These are phyloP conservation scores for Diplodus sargus DNA, from an alignment of 2,797 vertebrate species.

Conservation along the genomic window DNA sequence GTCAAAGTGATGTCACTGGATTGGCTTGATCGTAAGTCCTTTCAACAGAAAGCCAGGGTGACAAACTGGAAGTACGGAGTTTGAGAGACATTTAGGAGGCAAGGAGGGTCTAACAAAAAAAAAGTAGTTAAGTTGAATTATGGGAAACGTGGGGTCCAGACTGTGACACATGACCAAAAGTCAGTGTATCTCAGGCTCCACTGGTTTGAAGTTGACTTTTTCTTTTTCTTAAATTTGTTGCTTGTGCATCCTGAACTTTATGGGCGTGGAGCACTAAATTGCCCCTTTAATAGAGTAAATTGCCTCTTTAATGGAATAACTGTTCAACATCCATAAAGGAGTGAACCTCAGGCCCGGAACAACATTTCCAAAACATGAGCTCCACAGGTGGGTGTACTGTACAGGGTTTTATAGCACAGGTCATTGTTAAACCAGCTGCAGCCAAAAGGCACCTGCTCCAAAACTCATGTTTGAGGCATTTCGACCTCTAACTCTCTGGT, in stretches of 20 bases:
- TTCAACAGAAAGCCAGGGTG: not conserved
- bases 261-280: not conserved
- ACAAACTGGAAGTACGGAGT: not conserved
- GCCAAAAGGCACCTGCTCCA: slow-evolving; percentile 61
- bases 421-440: slow-evolving; percentile 58
- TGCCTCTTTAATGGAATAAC: too few relatives aligned
- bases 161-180: not conserved
- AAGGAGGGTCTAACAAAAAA: not conserved
- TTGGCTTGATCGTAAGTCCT: not conserved
- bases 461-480: slow-evolving; percentile 69
- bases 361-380: not conserved
- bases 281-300: not conserved
- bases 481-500: slow-evolving; percentile 52
- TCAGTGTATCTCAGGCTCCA: not conserved
- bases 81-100: not conserved
- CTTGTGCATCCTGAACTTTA: not conserved
- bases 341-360: slow-evolving; percentile 9
- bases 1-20: slow-evolving; percentile 17
- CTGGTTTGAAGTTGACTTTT: not conserved
- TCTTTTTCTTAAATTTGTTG: not conserved
- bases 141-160: slow-evolving; percentile 1
- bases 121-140: not conserved
- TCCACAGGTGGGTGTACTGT: not conserved
- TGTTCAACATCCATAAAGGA: not conserved
- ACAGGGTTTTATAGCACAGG: slow-evolving; percentile 16